Conservation (phyloP, 1,140 invertebrate species). For the Tyrophagus putrescentiae region DNA sequence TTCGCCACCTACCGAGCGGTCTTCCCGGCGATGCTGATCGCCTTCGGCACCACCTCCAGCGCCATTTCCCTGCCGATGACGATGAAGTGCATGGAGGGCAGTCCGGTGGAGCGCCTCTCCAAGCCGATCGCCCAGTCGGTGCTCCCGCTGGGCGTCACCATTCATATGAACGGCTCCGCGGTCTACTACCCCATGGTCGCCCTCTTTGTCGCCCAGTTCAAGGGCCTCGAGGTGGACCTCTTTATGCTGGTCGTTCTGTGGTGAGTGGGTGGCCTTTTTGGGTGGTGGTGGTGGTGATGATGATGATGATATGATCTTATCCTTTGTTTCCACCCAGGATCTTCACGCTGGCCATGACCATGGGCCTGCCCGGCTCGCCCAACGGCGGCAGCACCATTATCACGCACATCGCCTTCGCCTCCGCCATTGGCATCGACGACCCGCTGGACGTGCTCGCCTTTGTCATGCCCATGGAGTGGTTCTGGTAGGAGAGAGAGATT, state of each 20-base stretch:
- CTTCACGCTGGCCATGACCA: slow-evolving; percentile 8
- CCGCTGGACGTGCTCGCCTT: slow-evolving; percentile 22
- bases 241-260: slow-evolving; percentile 58
- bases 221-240: slow-evolving; percentile 56
- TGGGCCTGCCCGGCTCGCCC: slow-evolving; percentile 9
- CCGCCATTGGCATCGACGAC: slow-evolving; percentile 22
- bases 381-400: slow-evolving; percentile 16
- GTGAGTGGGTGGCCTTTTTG: too few species aligned
- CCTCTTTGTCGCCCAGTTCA: slow-evolving; percentile 82
- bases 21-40: slow-evolving; percentile 68
- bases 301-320: too few species aligned
- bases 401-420: slow-evolving; percentile 20
- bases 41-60: slow-evolving; percentile 81
- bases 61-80: slow-evolving; percentile 86
- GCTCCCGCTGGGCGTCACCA: slow-evolving; percentile 75
- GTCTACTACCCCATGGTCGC: slow-evolving; percentile 71
- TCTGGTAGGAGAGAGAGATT: slow-evolving; percentile 24
- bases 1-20: slow-evolving; percentile 68
- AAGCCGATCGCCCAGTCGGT: slow-evolving; percentile 75
- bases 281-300: too few species aligned
- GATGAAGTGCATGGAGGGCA: slow-evolving; percentile 82
- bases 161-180: slow-evolving; percentile 88
- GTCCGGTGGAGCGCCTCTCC: slow-evolving; percentile 72
- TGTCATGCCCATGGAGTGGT: slow-evolving; percentile 24
- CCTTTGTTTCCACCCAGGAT: too few species aligned